Conservation (phyloP, 1,140 invertebrate species). For the Apis dorsata region DNA sequence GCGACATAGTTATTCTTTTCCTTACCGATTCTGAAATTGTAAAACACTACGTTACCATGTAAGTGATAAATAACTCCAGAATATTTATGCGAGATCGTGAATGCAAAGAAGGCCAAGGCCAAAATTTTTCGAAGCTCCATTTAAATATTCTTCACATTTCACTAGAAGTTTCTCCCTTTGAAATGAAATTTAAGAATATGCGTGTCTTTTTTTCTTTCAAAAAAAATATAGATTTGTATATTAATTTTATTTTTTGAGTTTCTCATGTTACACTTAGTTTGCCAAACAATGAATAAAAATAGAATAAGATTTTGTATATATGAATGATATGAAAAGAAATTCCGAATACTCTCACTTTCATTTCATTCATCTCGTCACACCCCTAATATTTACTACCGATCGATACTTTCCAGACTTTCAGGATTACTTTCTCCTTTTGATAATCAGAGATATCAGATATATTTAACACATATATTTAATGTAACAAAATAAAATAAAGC, state of each 20-base stretch:
- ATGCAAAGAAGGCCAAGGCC: constrained; percentile 64
- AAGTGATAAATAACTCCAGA: neutral
- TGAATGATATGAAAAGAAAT: neutral
- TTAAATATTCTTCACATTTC: constrained; percentile 53
- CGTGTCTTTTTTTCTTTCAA: neutral
- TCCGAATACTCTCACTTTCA: neutral
- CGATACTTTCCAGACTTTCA: constrained; percentile 30
- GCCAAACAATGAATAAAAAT: neutral
- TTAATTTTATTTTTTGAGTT: neutral
- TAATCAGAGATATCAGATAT: neutral
- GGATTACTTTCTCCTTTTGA: constrained; percentile 16
- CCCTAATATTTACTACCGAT: constrained; percentile 21
- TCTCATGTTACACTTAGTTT: neutral
- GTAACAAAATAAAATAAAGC: no score
- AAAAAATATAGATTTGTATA: neutral
- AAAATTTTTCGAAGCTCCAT: constrained; percentile 48
- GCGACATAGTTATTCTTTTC: constrained; percentile 83
- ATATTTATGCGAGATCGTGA: neutral
- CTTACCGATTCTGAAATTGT: constrained; percentile 42
- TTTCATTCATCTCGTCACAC: neutral
- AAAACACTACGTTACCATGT: constrained; percentile 12
- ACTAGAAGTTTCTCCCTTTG: neutral
- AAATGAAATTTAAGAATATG: constrained; percentile 5
- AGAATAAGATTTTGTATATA: neutral
- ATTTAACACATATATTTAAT: neutral